Evolutionary conservation across 2,113 vertebrate genomes (phyloP), one percentile per base, ranked within the genome.

Genomic region (Aptenodytes forsteri): DNA sequence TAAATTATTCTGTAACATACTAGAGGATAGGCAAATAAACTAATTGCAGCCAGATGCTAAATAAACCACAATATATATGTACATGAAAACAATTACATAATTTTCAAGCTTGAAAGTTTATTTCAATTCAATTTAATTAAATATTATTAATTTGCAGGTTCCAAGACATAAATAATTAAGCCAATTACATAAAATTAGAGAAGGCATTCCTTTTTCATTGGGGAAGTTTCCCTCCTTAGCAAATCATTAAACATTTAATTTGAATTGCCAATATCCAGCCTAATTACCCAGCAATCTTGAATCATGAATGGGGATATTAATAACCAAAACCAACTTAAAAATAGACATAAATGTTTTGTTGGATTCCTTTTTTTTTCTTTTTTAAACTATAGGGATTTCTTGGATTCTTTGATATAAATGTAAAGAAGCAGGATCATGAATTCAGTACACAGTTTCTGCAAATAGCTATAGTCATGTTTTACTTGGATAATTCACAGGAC

Each of bases 1-100:
- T 92, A 65, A 47, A 67, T 95, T 93, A 79, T 95, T 95, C 82
- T 92, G 69, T 87, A 93, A 73, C 67, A 92, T 91, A 85, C n/a
- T 82, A 87, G 72, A 82, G 95, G 44, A 83, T 16, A 27, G 8
- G 42, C 36, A 82, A 67, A 69, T 66, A 58, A 88, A 94, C 47
- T 87, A 61, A 90, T 83, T 79, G 55, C 38, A 89, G 56, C 40
- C 65, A 87, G 40, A 65, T 62, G 66, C 27, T 90, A 81, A 96
- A 95, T 83, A 87, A 92, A 73, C 44, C 29, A 20, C 25, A 66
- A 25, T 29, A 17, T 52, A 47, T 34, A 23, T 21, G 11, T 40
- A 65, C 15, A 30, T 30, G 10, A 32, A 64, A 64, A 42, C 1
- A 44, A 70, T 18, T 19, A 42, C 3, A 23, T 6, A 23, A 27